These are phyloP conservation scores for Metellina segmentata DNA, from an alignment of 2,888 invertebrate species.

Conservation along the genomic window DNA sequence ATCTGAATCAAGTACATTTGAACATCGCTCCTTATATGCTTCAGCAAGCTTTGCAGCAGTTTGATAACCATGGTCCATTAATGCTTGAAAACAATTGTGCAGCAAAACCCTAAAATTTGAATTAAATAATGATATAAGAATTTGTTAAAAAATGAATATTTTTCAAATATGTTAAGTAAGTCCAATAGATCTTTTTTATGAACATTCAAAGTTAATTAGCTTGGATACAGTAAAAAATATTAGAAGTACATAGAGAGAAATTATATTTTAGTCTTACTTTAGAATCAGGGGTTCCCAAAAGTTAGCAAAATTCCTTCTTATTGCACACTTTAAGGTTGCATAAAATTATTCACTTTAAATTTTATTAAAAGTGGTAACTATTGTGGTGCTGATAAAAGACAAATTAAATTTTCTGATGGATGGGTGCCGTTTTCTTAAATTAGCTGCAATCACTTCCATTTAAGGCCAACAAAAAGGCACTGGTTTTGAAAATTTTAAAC, in stretches of 20 bases:
- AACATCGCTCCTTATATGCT: constrained; percentile 79
- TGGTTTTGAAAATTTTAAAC: too few relatives aligned
- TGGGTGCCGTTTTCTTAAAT: too few relatives aligned
- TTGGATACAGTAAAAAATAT: not conserved
- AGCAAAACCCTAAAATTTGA: constrained; percentile 82
- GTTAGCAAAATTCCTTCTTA: too few relatives aligned
- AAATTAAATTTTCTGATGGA: too few relatives aligned
- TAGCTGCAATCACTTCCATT: too few relatives aligned
- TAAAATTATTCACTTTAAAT: too few relatives aligned
- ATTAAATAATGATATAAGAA: not conserved
- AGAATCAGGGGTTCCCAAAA: too few relatives aligned
- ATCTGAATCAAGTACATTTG: constrained; percentile 34
- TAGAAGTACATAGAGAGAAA: not conserved
- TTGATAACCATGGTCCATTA: constrained; percentile 86
- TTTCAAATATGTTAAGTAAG: not conserved
- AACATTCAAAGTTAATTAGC: not conserved
- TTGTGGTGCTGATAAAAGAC: too few relatives aligned
- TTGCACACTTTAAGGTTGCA: too few relatives aligned
- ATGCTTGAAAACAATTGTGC: constrained; percentile 86
- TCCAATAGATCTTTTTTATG: not conserved
- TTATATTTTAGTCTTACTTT: too few relatives aligned
- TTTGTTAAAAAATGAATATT: not conserved
- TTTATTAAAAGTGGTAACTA: too few relatives aligned
- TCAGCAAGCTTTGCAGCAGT: constrained; percentile 82
- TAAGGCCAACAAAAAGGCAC: too few relatives aligned